Evolutionary conservation across 2,113 vertebrate genomes (phyloP).

Genomic region (Oceanites oceanicus): DNA sequence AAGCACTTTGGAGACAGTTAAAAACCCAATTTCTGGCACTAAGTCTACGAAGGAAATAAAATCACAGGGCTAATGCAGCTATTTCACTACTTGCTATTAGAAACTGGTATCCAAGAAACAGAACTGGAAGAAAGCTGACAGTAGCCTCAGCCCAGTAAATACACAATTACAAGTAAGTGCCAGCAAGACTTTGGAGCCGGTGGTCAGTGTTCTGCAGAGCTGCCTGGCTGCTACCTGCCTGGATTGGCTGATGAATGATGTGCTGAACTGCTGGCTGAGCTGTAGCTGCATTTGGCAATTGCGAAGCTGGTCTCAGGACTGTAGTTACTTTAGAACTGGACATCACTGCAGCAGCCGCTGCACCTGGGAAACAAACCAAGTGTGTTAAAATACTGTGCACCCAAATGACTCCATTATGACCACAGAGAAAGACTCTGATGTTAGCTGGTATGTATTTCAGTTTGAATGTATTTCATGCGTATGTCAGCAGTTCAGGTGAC

Average conservation of each 20-base stretch:
- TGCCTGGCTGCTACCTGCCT: conserved; percentile 73
- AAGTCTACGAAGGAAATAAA: background rate
- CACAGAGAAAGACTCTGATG: background rate
- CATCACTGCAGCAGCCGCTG: conserved; percentile 96
- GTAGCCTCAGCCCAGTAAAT: background rate
- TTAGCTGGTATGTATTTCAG: background rate
- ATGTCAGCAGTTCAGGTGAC: background rate
- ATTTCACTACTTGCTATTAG: background rate
- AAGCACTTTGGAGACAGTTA: background rate
- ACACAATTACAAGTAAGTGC: background rate
- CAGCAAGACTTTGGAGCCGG: background rate
- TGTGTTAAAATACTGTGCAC: rapidly evolving
- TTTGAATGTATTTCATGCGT: too few relatives aligned
- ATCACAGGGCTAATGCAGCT: background rate
- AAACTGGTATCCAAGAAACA: background rate
- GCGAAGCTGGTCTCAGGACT: conserved; percentile 90
- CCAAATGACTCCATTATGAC: rapidly evolving
- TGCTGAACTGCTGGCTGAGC: conserved; percentile 92
- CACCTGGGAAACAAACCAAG: conserved; percentile 75
- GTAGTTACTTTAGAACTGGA: conserved; percentile 94
- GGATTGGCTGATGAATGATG: conserved; percentile 94
- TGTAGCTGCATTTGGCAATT: conserved; percentile 80
- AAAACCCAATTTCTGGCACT: background rate
- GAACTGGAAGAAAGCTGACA: background rate
- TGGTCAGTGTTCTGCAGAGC: rapidly evolving